Base-by-base conservation (phyloP, 1,140 invertebrate genomes). In the Pseudomyrmex flavicornis region DNA sequence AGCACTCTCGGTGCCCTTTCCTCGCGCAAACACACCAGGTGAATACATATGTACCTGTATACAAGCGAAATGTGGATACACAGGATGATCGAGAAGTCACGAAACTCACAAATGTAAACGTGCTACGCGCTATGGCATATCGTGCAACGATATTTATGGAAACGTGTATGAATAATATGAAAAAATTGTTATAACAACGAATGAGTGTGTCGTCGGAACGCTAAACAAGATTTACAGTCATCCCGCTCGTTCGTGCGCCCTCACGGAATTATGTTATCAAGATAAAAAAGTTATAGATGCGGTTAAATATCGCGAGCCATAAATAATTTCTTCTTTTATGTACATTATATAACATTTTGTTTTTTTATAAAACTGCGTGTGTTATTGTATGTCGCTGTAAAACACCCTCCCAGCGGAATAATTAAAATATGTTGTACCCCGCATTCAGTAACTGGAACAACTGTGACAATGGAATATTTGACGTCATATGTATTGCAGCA, bases 1-100 rank as follows among this genome's bases (percentile, higher is more conserved):
- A 83, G 65, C 91, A 91, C 69, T 44, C 48, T 69, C 74, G 69
- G 58, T 68, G 75, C 76, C 83, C 70, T 88, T 83, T 66, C n/a
- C 52, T 58, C 76, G 84, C 59, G 35, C 35, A 35, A 35, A 44
- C 56, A 73, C 56, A 72, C 76, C 61, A 17, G 61, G 44, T 58
- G 50, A 69, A 73, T 85, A 75, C 26, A 82, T 46, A 35, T 35
- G 35, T 35, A 35, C 35, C 35, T 35, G 58, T 80, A 26, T 26
- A 82, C 70, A 35, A 7, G 44, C 17, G 66, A 72, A 72, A 70
- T 59, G 46, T 48, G 22, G 46, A 72, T 80, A 80, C 66, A 80
- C 66, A 80, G 76, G 56, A 80, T 72, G 66, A 80, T 80, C 76
- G 65, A 80, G 59, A 80, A 80, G 76, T 80, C 76, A 80, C 66